These are phyloP conservation scores for Rhea pennata DNA, from an alignment of 2,113 vertebrate species.

Conservation along the genomic window DNA sequence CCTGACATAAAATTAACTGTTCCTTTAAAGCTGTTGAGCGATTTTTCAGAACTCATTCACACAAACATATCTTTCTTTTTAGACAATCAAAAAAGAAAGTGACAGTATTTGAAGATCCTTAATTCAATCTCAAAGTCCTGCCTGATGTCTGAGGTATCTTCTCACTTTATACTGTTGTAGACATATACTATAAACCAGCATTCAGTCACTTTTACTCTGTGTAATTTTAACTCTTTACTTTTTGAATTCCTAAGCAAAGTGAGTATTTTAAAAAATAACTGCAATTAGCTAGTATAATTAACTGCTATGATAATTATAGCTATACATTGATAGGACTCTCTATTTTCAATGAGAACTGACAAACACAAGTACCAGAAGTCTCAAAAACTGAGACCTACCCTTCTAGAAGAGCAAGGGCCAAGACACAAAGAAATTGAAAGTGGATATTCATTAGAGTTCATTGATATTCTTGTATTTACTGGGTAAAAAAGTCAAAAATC, in stretches of 20 bases:
- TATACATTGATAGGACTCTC: background rate
- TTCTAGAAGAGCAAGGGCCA: background rate
- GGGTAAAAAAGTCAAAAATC: background rate
- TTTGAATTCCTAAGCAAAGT: background rate
- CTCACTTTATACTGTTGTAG: background rate
- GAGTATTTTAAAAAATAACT: background rate
- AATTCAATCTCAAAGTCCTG: background rate
- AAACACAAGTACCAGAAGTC: background rate
- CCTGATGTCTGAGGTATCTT: background rate
- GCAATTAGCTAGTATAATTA: background rate
- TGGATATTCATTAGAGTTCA: background rate
- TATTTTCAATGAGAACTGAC: background rate
- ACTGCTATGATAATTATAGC: background rate
- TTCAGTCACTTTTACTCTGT: background rate
- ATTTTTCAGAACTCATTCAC: background rate
- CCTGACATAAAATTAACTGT: background rate
- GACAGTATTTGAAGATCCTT: background rate
- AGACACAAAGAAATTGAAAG: background rate
- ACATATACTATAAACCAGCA: background rate
- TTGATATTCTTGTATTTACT: background rate
- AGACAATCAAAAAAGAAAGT: background rate
- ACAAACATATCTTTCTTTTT: background rate
- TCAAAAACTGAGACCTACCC: background rate
- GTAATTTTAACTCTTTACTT: background rate
- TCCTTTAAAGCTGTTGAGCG: background rate